Evolutionary conservation across 1,140 invertebrate species (phyloP).

Genomic region (Copidosoma floridanum): DNA sequence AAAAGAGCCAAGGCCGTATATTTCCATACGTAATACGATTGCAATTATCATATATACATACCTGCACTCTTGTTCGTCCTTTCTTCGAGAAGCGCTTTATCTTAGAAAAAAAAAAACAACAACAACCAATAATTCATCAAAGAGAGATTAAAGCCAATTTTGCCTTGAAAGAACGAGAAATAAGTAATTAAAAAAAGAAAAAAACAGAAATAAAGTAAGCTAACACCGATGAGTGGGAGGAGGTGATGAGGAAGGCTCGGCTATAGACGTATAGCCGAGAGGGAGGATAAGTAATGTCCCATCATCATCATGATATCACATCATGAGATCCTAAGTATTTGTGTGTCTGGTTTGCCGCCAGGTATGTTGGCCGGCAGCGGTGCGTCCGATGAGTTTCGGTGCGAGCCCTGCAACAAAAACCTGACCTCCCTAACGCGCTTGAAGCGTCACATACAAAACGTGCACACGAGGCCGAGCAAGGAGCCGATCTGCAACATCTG

Average conservation of each 20-base stretch:
- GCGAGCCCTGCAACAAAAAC: slow-evolving; percentile 86
- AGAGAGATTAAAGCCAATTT: neutral
- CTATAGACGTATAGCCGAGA: too few relatives aligned
- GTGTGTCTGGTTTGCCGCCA: slow-evolving; percentile 58
- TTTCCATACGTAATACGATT: too few relatives aligned
- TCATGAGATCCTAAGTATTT: too few relatives aligned
- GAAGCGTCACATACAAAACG: slow-evolving; percentile 84
- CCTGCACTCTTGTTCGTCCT: slow-evolving; percentile 26
- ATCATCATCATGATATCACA: too few relatives aligned
- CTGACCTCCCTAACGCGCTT: slow-evolving; percentile 78
- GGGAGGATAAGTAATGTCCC: too few relatives aligned
- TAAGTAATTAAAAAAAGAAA: slow-evolving; percentile 23
- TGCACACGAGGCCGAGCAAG: slow-evolving; percentile 79
- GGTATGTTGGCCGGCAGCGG: slow-evolving; percentile 57
- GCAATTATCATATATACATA: too few relatives aligned
- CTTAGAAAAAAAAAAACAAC: neutral
- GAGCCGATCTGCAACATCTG: slow-evolving; percentile 86
- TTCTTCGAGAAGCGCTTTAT: slow-evolving; percentile 25
- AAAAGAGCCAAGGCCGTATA: slow-evolving; percentile 26
- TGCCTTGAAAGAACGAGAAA: too few relatives aligned
- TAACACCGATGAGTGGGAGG: too few relatives aligned
- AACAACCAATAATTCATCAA: neutral
- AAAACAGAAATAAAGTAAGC: slow-evolving; percentile 28
- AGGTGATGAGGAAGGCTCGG: too few relatives aligned
- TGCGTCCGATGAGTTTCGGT: slow-evolving; percentile 76